Conservation (phyloP, 2,113 vertebrate genomes). For the Paracanthobrama guichenoti region DNA sequence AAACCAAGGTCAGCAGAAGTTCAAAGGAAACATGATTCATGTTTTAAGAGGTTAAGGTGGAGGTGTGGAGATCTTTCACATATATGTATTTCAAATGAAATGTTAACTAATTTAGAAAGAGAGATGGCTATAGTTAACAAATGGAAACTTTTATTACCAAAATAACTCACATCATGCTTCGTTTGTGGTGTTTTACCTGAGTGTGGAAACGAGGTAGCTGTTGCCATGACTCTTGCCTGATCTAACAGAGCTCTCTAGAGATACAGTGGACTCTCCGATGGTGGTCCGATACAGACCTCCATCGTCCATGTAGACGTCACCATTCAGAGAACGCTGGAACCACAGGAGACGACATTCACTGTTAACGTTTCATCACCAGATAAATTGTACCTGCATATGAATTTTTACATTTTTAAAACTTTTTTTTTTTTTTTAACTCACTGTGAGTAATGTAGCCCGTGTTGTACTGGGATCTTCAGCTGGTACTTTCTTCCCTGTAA, state of each 20-base stretch:
- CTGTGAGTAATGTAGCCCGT: conserved; percentile 76
- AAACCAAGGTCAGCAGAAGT: not conserved
- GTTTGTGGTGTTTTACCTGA: conserved; percentile 74
- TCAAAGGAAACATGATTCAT: not conserved
- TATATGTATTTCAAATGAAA: not conserved
- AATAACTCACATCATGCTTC: not conserved
- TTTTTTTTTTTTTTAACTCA: conserved; percentile 27
- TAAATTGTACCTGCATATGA: not conserved
- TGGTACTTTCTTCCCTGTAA: conserved; percentile 78
- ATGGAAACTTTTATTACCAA: no score
- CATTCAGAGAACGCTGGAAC: conserved; percentile 84
- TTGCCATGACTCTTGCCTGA: conserved; percentile 76
- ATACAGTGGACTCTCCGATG: conserved; percentile 85
- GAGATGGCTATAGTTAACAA: no score
- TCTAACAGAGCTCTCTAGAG: conserved; percentile 83
- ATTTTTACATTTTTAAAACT: not conserved
- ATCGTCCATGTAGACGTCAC: conserved; percentile 79
- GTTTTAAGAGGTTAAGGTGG: not conserved
- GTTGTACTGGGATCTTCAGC: conserved; percentile 78
- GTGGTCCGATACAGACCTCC: conserved; percentile 81
- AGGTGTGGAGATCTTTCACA: not conserved
- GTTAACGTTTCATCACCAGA: not conserved
- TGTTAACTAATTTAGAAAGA: no score
- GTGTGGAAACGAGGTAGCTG: conserved; percentile 77
- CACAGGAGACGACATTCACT: not conserved